Base-by-base conservation (phyloP, 2,113 vertebrate species). In the Scolopax mira region DNA sequence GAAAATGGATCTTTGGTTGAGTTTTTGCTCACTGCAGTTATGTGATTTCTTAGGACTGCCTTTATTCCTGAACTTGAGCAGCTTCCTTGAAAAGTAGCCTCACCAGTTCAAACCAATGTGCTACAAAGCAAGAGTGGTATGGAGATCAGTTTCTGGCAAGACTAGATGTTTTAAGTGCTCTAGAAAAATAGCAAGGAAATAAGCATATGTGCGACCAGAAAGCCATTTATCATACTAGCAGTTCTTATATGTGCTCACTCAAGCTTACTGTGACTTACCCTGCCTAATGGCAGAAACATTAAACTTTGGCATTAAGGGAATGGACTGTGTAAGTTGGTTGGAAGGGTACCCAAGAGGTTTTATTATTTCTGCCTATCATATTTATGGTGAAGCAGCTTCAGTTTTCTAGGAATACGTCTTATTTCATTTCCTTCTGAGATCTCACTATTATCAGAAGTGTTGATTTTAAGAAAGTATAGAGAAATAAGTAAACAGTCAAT, bases 131-230 rank as follows among this genome's bases (percentile, higher is more conserved):
- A 22, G 37, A 19, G 52, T 81, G 41, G 5, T 44, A 52, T 78
- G 75, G 70, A 83, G 69, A 91, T 94, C 12, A 19, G 70, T 69
- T 16, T 49, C 39, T 88, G 60, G 67, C 11, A 71, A 85, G 55
- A 70, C 33, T 37, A n/a, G 9, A 64, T 95, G 33, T 72, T 79
- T 75, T 30, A 94, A 71, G 27, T 57, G 25, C 33, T 81, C 18
- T 64, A 64, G 90, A 83, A 84, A 93, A 93, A 88, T 13, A 64
- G 15, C 30, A 67, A 90, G 64, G 74, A 86, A 95, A 82, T 72
- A 81, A 81, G 52, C 25, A 9, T 69, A 14, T 86, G 61, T 69
- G 52, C 51, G 27, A 84, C n/a, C 35, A 94, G 65, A 79, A 91
- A 64, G 44, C 57, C 52, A 79, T 95, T 95, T 93, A 86, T 93